A percentile compares a stretch with the other conserved stretches of the same genome.
These are phyloP conservation scores for Alectura lathami DNA, from an alignment of 2,113 vertebrate genomes.

Conservation along the genomic window DNA sequence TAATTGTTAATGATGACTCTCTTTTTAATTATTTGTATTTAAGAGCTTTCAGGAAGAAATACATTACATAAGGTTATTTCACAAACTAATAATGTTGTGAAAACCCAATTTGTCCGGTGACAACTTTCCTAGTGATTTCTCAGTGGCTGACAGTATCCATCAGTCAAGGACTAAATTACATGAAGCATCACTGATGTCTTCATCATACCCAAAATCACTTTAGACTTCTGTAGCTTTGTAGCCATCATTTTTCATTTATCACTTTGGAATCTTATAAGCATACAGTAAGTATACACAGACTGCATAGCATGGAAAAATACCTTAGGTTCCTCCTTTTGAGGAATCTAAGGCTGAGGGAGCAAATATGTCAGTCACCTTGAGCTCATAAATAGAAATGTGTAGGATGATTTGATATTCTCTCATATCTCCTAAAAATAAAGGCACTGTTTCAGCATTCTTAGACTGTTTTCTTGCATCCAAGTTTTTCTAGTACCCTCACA, in stretches of 20 bases:
- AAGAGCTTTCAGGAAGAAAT: not conserved
- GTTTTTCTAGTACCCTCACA: not conserved
- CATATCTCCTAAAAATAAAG: not conserved
- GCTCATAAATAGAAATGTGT: not conserved
- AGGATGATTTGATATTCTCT: accelerated
- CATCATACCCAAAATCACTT: conserved; percentile 39
- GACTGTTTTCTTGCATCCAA: not conserved
- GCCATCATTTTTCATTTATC: conserved; percentile 17
- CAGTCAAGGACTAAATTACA: conserved; percentile 29
- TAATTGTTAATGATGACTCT: not conserved
- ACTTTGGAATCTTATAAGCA: not conserved
- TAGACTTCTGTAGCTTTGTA: conserved; percentile 7
- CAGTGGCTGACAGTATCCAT: conserved; percentile 27
- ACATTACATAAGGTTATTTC: not conserved
- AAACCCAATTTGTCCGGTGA: conserved; percentile 39
- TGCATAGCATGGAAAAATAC: not conserved
- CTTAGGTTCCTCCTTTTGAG: not conserved
- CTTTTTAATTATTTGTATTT: not conserved
- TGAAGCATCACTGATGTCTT: conserved; percentile 37
- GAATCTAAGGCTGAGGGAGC: not conserved
- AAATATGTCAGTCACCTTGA: not conserved
- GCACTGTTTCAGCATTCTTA: not conserved
- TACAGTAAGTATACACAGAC: not conserved
- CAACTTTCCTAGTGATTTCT: conserved; percentile 7
- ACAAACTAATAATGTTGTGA: conserved; percentile 1